Base-by-base conservation (phyloP, 2,888 invertebrate species). In the Troglohyphantes excavatus region DNA sequence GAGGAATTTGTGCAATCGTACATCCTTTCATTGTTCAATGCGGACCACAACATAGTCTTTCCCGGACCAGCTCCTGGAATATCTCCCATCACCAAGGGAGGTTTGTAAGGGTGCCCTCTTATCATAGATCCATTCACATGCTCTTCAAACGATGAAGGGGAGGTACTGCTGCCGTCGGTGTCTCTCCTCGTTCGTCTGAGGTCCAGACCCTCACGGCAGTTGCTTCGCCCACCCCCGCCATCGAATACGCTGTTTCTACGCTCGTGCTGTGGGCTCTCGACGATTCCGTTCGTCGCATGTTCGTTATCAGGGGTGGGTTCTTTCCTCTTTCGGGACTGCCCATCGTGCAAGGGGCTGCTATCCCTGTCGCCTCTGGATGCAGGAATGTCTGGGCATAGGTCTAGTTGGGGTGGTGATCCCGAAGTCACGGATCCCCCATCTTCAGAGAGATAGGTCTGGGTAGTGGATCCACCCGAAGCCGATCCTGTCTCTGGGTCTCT, bases 191-290 rank as follows among this genome's bases (percentile, higher is more conserved):
- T 81, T 1, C 67, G 73, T 19, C 68, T 67, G 7, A 89, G 43
- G 53, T 89, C 89, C 61, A 89, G 33, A 17, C 89, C 89, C 67
- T 79, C 81, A 19, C 70, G 81, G 68, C 65, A 63, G 33, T 81
- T 63, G 39, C 23, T 83, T 61, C 75, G 19, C 2, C 53, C 90
- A 19, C 91, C 91, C 33, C 91, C 91, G 13, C 91, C 91, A 67
- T 91, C 91, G 26, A 91, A 91, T 9, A 91, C 90, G 33, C 89
- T 90, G 17, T 91, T 91, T 17, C 88, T 67, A 19, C 84, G 33
- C 17, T 90, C 86, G 13, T 84, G 84, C 63, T 84, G 90, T 6
- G 90, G 90, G 43, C 90, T 90, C 65, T 90, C 90, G 5, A 83
- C 83, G 43, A 43, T 33, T 11, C 75, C 73, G 29, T 89, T 82